Evolutionary conservation across 2,113 vertebrate genomes (phyloP).

Genomic region (Pelvicachromis taeniatus): DNA sequence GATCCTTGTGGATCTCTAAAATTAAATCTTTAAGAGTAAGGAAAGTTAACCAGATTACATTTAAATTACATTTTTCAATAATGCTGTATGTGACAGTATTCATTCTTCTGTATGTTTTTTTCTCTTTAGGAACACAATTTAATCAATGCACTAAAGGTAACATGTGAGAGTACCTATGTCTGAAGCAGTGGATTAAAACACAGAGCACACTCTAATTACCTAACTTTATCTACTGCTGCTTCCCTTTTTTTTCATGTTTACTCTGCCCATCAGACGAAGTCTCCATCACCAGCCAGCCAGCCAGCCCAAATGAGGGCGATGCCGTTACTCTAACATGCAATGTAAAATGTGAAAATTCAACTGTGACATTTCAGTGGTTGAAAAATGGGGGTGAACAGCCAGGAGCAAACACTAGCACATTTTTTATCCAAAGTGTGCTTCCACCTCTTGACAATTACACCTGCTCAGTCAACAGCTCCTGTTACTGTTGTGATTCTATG

Average conservation of each 20-base stretch:
- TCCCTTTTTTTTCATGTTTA: background rate
- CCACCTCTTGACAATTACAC: fast-evolving
- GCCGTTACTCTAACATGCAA: slow-evolving; percentile 1
- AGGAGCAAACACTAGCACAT: fast-evolving
- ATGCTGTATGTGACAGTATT: background rate
- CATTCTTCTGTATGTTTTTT: background rate
- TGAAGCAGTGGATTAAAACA: background rate
- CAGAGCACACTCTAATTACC: background rate
- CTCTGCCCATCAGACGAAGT: background rate
- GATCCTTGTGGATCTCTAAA: background rate
- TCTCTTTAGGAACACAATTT: background rate
- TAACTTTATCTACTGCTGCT: background rate
- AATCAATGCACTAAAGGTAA: background rate
- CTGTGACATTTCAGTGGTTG: slow-evolving; percentile 2
- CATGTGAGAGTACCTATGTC: background rate
- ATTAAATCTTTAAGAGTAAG: background rate
- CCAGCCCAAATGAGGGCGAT: fast-evolving
- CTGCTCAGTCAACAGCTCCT: slow-evolving; percentile 9
- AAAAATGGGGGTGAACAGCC: fast-evolving
- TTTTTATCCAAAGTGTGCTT: fast-evolving
- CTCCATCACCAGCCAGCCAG: background rate
- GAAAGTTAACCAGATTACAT: background rate
- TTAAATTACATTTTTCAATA: background rate
- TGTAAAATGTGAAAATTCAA: background rate
- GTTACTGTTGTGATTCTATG: background rate